Evolutionary conservation across 2,888 invertebrate species (phyloP).

Genomic region (Agriopis leucophaearia): DNA sequence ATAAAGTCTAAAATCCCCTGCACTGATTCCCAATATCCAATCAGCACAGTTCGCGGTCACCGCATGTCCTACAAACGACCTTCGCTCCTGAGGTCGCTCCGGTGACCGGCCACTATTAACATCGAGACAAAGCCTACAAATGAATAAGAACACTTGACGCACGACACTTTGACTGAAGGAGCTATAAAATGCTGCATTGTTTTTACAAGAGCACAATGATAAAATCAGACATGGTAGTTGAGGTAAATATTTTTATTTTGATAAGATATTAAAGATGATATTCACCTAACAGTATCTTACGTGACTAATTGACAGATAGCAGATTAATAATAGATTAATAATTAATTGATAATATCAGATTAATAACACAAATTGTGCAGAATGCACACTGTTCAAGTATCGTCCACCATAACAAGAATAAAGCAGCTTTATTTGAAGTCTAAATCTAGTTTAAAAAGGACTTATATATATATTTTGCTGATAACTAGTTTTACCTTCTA

Average conservation of each 20-base stretch:
- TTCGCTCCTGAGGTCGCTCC: conserved; percentile 76
- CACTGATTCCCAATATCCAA: conserved; percentile 50
- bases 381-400: too few species aligned
- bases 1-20: conserved; percentile 53
- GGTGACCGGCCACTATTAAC: conserved; percentile 80
- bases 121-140: conserved; percentile 80
- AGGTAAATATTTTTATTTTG: conserved; percentile 6
- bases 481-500: too few species aligned
- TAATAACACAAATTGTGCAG: too few species aligned
- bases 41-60: conserved; percentile 52
- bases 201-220: neutral
- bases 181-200: conserved; percentile 63
- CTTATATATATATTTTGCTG: too few species aligned
- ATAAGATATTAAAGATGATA: neutral
- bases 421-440: too few species aligned
- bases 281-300: too few species aligned
- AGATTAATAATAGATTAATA: neutral
- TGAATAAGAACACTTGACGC: conserved; percentile 79
- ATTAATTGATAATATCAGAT: too few species aligned
- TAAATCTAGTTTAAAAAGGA: too few species aligned
- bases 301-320: neutral
- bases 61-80: conserved; percentile 79
- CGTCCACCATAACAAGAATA: too few species aligned
- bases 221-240: conserved; percentile 2
- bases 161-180: conserved; percentile 57